Percentiles rank a stretch among this genome's conserved stretches.
These are phyloP conservation scores for Dromius quadrimaculatus DNA, from an alignment of 2,888 invertebrate genomes.

Conservation along the genomic window DNA sequence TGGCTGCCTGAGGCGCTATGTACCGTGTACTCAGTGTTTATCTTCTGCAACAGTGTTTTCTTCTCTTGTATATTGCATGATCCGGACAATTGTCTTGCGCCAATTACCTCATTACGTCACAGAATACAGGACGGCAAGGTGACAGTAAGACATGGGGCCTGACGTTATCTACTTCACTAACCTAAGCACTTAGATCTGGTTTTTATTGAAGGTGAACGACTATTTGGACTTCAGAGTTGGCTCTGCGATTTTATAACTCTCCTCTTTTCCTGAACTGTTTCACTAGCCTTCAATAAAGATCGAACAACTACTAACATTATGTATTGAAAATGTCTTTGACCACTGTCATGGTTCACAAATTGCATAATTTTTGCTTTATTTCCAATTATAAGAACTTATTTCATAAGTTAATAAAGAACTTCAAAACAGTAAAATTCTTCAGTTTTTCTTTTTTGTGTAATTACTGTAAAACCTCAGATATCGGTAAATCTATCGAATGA, in stretches of 20 bases:
- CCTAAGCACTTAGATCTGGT: conserved; percentile 17
- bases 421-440: no score
- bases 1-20: conserved; percentile 63
- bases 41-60: neutral
- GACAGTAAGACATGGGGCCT: neutral
- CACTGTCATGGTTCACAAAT: no score
- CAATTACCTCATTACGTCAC: conserved; percentile 40
- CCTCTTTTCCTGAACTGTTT: conserved; percentile 8
- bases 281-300: neutral
- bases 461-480: no score
- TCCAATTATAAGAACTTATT: no score
- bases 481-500: no score
- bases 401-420: no score
- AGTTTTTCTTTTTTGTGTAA: no score
- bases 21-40: conserved; percentile 6
- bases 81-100: conserved; percentile 9
- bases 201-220: conserved; percentile 33
- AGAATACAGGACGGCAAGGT: conserved; percentile 17
- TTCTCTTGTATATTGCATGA: neutral
- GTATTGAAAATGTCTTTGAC: no score
- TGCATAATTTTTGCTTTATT: no score
- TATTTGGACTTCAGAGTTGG: conserved; percentile 14
- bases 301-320: conserved; percentile 9
- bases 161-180: conserved; percentile 14
- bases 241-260: conserved; percentile 6